Evolutionary conservation across 1,140 invertebrate genomes (phyloP), one percentile per base, ranked within the genome.

Genomic region (Trigoniulus corallinus): DNA sequence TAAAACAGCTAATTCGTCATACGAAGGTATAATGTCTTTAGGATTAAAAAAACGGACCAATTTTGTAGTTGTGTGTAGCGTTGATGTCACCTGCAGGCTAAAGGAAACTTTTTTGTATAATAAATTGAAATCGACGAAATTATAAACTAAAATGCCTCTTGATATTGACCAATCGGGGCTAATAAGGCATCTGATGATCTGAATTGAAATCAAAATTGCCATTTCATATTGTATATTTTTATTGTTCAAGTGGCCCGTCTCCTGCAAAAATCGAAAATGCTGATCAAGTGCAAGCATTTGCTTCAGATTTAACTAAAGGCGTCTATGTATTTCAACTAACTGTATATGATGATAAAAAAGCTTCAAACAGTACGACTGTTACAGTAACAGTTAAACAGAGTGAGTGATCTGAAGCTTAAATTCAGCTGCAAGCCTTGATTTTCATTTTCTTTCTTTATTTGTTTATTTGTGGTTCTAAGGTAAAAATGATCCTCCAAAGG

Each of bases 401-500:
- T 92, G 76, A 76, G 77, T 20, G 18, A 24, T 44, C 21, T 44
- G 7, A 24, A 34, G 25, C 22, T 25, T 34, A 47, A 47, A 39
- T 47, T 25, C 21, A 34, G 4, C 7, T 10, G 21, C 7, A 24
- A 21, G 7, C 7, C 42, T 4, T n/a, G n/a, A n/a, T n/a, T n/a
- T n/a, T n/a, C n/a, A n/a, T n/a, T n/a, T n/a, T n/a, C n/a, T 3
- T 47, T 27, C 23, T 27, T 13, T 24, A 47, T 41, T 50, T 50
- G 48, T 47, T 53, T 61, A 50, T 56, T 50, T 53, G 46, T 60
- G 7, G 21, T 56, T 61, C n/a, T 37, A 57, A 91, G 87, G 87
- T 69, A 80, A 83, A 66, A 96, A 96, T 70, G 79, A 82, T 23
- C 73, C 82, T 4, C 89, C 89, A 0, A 80, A 81, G 62, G 88